Evolutionary conservation across 2,797 vertebrate genomes (phyloP), one percentile per base, ranked within the genome.

Genomic region (Thaleichthys pacificus): DNA sequence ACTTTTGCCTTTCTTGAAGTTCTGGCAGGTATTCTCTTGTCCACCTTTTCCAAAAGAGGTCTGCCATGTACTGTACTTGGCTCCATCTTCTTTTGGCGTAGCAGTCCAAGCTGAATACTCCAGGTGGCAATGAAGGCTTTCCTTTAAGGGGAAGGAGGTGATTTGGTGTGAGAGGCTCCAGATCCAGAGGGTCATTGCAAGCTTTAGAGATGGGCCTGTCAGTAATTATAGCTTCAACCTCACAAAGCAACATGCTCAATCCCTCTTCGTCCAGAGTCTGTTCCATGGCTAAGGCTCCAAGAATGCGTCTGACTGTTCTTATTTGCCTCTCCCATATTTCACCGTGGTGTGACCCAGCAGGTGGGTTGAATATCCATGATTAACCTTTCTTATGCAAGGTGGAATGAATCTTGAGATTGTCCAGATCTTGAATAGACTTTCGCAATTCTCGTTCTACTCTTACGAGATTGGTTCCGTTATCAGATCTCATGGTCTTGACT

Each of bases 151-250:
- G 12, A 11, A 70, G 26, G 4, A 70, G 56, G 26, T 70, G 54
- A 14, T 66, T 66, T 12, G 28, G 64, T 3, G 69, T 71, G n/a
- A 71, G 58, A 14, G 61, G 30, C 15, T 62, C 58, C 61, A 63
- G 21, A 28, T 71, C 69, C 14, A 17, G 3, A 19, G 70, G 47
- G n/a, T 72, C 70, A 35, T 49, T 32, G 15, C 47, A 72, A 11
- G 51, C 49, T 63, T 72, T 65, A 17, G 42, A 54, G 61, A 72
- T 66, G 5, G 70, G 62, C 21, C 70, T 65, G 17, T 63, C 28
- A 21, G 66, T 72, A 12, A 72, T 30, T 9, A 72, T 72, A 8
- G 66, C n/a, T 56, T 68, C 66, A 8, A 66, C 49, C 22, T 30
- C 42, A 30, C 66, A 68, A 12, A 68, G 54, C 47, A 71, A 4